Percentiles rank a stretch among this genome's conserved stretches.
phyloP scores from a whole-genome alignment of 2,888 invertebrate species.

The Halictus quadricinctus region DNA sequence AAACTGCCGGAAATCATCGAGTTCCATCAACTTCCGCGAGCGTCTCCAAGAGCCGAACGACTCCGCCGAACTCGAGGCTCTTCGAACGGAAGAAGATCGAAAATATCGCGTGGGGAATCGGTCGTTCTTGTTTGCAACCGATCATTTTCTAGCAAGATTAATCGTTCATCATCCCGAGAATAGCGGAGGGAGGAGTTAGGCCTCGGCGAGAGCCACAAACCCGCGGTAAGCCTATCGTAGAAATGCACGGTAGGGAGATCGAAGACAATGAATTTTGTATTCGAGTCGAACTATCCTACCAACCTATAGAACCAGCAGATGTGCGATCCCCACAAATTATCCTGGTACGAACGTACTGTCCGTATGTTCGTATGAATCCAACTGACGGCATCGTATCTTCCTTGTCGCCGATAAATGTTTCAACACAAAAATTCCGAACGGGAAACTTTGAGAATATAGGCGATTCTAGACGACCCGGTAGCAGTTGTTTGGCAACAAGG shows the following conservation, averaged over 20 bases:
- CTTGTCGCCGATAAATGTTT: neutral
- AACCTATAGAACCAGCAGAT: slow-evolving; percentile 76
- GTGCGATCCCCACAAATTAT: slow-evolving; percentile 76
- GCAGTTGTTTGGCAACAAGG: neutral
- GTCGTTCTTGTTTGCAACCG: neutral
- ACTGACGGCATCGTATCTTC: slow-evolving; percentile 2
- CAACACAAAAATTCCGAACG: neutral
- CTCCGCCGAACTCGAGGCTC: neutral
- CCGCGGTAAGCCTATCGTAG: slow-evolving; percentile 58
- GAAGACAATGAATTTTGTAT: slow-evolving; percentile 81
- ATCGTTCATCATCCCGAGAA: neutral
- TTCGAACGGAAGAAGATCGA: neutral
- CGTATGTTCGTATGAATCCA: neutral
- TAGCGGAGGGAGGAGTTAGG: slow-evolving; percentile 11
- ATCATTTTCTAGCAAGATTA: neutral
- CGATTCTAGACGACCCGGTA: neutral
- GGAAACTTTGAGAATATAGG: neutral
- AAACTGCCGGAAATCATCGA: neutral
- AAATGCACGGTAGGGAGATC: slow-evolving; percentile 70
- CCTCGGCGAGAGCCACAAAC: slow-evolving; percentile 35
- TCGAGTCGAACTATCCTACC: slow-evolving; percentile 73
- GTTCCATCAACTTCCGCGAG: neutral
- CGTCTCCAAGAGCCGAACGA: neutral
- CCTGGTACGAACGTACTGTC: slow-evolving; percentile 28
- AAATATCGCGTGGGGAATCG: neutral